These are phyloP conservation scores for Porites cylindrica DNA, from an alignment of 92 coral and sea anemone species.

Conservation along the genomic window DNA sequence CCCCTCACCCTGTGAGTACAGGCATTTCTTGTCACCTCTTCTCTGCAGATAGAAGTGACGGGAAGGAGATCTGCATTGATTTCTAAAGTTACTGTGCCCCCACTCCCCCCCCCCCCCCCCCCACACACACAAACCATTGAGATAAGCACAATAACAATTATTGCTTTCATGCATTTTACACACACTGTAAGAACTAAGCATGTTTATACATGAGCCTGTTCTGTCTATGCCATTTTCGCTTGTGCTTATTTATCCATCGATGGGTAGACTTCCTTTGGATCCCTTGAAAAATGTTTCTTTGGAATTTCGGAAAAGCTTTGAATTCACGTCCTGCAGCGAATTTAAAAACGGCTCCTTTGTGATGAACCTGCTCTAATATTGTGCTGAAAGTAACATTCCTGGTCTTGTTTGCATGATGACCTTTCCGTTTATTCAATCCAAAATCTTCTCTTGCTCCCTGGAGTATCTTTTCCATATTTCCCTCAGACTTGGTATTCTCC, in stretches of 20 bases:
- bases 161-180: neutral
- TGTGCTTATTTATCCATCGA: constrained; percentile 37
- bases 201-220: neutral
- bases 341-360: constrained; percentile 21
- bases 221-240: neutral
- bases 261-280: constrained; percentile 7
- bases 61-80: too few relatives aligned
- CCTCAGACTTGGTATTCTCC: constrained; percentile 64
- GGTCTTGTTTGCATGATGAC: constrained; percentile 38
- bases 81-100: too few relatives aligned
- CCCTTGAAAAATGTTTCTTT: neutral
- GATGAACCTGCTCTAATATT: constrained; percentile 44
- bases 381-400: neutral
- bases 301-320: constrained; percentile 18
- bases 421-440: constrained; percentile 7
- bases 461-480: constrained; percentile 35
- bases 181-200: neutral
- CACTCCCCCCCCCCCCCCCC: too few relatives aligned
- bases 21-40: too few relatives aligned
- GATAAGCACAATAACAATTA: neutral
- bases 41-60: too few relatives aligned
- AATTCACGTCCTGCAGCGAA: constrained; percentile 17
- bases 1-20: too few relatives aligned
- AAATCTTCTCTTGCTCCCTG: constrained; percentile 13
- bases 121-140: too few relatives aligned